phyloP scores from a whole-genome alignment of 2,888 invertebrate genomes.

The Caradrina kadenii region DNA sequence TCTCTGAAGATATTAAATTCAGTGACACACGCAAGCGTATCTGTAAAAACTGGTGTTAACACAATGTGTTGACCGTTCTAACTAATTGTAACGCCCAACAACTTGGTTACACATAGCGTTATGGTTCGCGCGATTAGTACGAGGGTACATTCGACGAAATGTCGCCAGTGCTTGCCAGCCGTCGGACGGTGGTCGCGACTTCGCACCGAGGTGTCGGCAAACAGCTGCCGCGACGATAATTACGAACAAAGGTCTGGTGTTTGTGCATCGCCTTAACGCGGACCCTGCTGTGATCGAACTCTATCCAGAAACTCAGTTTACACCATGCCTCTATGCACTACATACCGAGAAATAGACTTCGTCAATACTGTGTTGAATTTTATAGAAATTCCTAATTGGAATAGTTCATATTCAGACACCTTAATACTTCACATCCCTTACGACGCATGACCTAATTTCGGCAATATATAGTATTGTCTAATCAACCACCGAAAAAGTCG shows the following conservation, averaged over 20 bases:
- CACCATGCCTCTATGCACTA: conserved; percentile 66
- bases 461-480: conserved; percentile 2
- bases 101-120: conserved; percentile 64
- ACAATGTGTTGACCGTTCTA: conserved; percentile 74
- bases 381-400: conserved; percentile 33
- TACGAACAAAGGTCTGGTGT: conserved; percentile 86
- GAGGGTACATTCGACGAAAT: conserved; percentile 84
- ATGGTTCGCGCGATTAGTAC: conserved; percentile 69
- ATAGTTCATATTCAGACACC: conserved; percentile 4
- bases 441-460: too few species aligned
- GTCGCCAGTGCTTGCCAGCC: conserved; percentile 71
- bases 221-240: conserved; percentile 88
- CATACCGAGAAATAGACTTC: conserved; percentile 62
- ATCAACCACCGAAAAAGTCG: too few species aligned
- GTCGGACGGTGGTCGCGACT: conserved; percentile 89
- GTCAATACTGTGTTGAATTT: conserved; percentile 51
- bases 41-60: conserved; percentile 68
- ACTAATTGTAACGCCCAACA: conserved; percentile 77
- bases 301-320: conserved; percentile 72
- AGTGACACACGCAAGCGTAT: conserved; percentile 41
- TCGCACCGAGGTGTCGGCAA: conserved; percentile 87
- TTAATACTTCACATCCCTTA: not conserved
- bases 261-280: conserved; percentile 81
- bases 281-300: conserved; percentile 69
- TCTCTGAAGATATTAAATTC: conserved; percentile 56